A percentile compares a stretch with the other conserved stretches of the same genome.
phyloP scores from a whole-genome alignment of 2,888 invertebrate species.

The Marronus borbonicus region DNA sequence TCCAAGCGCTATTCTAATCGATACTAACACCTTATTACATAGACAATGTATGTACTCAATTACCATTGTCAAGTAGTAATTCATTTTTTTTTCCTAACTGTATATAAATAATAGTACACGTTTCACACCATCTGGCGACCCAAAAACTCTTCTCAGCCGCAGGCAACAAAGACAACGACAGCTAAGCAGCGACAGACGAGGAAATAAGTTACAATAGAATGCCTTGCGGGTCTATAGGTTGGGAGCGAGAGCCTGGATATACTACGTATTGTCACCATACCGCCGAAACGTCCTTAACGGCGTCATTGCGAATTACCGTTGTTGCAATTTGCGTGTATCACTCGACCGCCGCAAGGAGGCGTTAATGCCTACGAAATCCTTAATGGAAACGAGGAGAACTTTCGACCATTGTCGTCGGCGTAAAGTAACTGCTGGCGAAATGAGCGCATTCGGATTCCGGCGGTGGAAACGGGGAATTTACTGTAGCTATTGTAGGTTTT shows the following conservation, averaged over 20 bases:
- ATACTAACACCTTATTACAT: no score
- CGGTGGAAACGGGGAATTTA: conserved; percentile 1
- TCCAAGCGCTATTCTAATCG: no score
- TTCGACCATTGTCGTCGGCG: not conserved
- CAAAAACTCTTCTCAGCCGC: not conserved
- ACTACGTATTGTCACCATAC: not conserved
- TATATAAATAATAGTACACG: conserved; percentile 1
- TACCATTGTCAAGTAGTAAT: no score
- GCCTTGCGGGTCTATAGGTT: not conserved
- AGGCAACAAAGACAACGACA: not conserved
- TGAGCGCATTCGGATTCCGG: conserved; percentile 21
- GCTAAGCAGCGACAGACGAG: not conserved
- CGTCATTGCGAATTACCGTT: conserved; percentile 27
- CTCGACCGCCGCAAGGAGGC: conserved; percentile 29
- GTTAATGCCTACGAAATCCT: conserved; percentile 31
- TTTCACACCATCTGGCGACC: not conserved
- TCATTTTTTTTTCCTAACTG: not conserved
- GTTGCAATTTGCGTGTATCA: conserved; percentile 35
- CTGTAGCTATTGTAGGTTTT: not conserved
- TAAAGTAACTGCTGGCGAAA: not conserved
- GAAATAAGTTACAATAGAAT: not conserved
- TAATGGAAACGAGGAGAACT: conserved; percentile 10
- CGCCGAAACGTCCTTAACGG: conserved; percentile 26
- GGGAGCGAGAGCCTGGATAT: not conserved
- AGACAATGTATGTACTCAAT: no score